Conservation (phyloP, 2,797 vertebrate species). For the Pipistrellus pipistrellus region DNA sequence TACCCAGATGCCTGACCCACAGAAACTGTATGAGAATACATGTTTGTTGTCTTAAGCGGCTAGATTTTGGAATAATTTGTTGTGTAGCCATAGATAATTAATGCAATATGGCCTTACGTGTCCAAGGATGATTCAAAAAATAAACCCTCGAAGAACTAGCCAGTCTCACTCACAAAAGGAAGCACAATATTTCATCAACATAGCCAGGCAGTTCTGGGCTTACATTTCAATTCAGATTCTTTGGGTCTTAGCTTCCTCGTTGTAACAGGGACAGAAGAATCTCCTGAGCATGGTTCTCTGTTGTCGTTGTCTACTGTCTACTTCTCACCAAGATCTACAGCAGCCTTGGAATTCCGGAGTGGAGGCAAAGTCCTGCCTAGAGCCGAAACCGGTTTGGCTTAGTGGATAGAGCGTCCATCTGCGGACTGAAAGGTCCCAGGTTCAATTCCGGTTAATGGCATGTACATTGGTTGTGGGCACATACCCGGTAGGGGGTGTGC, state of each 20-base stretch:
- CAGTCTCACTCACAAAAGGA: background rate
- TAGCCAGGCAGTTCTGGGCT: background rate
- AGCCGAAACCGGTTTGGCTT: background rate
- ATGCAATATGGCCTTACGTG: slow-evolving; percentile 20
- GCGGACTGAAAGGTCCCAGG: no score
- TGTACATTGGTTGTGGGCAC: no score
- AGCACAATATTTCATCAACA: background rate
- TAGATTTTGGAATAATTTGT: background rate
- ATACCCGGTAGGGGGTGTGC: no score
- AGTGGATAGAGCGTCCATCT: no score
- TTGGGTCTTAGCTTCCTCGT: background rate
- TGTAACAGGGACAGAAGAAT: background rate
- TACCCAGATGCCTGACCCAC: background rate
- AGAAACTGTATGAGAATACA: background rate
- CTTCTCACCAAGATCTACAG: background rate
- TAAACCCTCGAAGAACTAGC: background rate
- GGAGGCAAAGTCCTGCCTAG: background rate
- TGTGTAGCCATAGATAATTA: background rate
- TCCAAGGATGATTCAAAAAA: slow-evolving; percentile 8
- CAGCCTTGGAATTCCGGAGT: background rate
- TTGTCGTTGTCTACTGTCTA: background rate
- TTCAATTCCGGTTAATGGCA: no score
- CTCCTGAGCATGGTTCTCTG: background rate
- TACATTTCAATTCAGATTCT: background rate
- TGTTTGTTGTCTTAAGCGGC: background rate